These are phyloP conservation scores for Tigriopus japonicus DNA, from an alignment of 1,140 invertebrate genomes.

Conservation along the genomic window DNA sequence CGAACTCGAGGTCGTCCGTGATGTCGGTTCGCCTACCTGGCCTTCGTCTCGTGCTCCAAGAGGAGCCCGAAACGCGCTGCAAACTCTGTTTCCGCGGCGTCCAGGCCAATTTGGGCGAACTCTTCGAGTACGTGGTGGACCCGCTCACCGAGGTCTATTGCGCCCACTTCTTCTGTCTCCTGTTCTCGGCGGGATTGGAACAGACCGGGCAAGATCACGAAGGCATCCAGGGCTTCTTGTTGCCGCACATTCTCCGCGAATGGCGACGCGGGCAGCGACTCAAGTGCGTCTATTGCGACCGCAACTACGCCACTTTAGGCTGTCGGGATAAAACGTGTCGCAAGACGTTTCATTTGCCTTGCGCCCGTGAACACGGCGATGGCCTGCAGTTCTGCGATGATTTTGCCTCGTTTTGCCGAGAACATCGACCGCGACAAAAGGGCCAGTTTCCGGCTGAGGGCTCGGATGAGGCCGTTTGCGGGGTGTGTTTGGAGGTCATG, in stretches of 20 bases:
- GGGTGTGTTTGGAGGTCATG: slow-evolving; percentile 34
- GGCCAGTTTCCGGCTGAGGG: slow-evolving; percentile 18
- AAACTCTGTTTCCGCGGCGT: too few species aligned
- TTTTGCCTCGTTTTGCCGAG: slow-evolving; percentile 37
- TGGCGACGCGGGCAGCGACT: slow-evolving; percentile 30
- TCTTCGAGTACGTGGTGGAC: too few species aligned
- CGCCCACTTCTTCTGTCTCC: slow-evolving; percentile 14
- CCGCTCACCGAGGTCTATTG: too few species aligned
- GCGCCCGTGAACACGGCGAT: slow-evolving; percentile 34
- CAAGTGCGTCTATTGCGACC: slow-evolving; percentile 36
- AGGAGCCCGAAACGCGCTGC: too few species aligned
- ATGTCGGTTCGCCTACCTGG: too few species aligned
- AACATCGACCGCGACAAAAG: slow-evolving; percentile 35
- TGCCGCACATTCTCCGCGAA: slow-evolving; percentile 38
- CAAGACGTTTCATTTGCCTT: slow-evolving; percentile 33
- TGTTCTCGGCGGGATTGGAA: slow-evolving; percentile 39
- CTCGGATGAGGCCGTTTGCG: slow-evolving; percentile 23
- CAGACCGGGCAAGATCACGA: slow-evolving; percentile 37
- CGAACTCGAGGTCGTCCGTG: too few species aligned
- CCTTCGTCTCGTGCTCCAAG: too few species aligned
- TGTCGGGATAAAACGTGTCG: slow-evolving; percentile 18
- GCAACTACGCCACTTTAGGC: slow-evolving; percentile 38
- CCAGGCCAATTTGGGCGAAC: too few species aligned
- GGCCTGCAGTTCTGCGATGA: slow-evolving; percentile 36
- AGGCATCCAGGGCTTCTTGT: slow-evolving; percentile 41